A percentile compares a stretch with the other conserved stretches of the same genome.
phyloP scores from a whole-genome alignment of 53 echinoderm and acorn worm genomes.

The Henricia sp. region DNA sequence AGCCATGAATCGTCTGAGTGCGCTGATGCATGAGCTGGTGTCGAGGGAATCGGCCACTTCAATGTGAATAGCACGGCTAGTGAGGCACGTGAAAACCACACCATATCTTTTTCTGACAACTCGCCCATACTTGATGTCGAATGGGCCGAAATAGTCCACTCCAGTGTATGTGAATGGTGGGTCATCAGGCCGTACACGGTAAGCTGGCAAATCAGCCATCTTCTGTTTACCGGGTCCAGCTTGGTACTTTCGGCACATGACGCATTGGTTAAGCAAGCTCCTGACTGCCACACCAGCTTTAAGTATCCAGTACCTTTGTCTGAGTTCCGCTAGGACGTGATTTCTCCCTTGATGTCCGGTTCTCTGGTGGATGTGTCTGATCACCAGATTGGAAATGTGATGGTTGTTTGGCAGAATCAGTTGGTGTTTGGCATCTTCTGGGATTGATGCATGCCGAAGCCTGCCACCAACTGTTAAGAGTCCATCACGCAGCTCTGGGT shows the following conservation, averaged over 20 bases:
- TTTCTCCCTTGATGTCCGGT: slow-evolving; percentile 64
- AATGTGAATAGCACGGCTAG: slow-evolving; percentile 48
- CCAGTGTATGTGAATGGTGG: slow-evolving; percentile 65
- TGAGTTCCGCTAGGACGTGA: slow-evolving; percentile 61
- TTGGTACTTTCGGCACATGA: slow-evolving; percentile 50
- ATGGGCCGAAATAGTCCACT: slow-evolving; percentile 70
- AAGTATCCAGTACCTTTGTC: slow-evolving; percentile 60
- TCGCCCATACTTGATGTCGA: slow-evolving; percentile 45
- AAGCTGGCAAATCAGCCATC: slow-evolving; percentile 71
- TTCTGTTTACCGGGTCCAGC: slow-evolving; percentile 44
- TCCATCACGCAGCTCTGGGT: slow-evolving; percentile 58
- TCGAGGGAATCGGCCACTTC: slow-evolving; percentile 63
- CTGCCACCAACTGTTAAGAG: slow-evolving; percentile 66
- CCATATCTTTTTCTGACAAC: slow-evolving; percentile 58
- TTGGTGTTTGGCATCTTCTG: slow-evolving; percentile 58
- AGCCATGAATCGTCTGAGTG: slow-evolving; percentile 57
- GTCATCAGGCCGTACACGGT: slow-evolving; percentile 49
- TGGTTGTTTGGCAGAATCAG: slow-evolving; percentile 66
- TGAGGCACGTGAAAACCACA: slow-evolving; percentile 65
- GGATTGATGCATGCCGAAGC: slow-evolving; percentile 41
- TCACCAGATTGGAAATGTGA: slow-evolving; percentile 55
- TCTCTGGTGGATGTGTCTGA: slow-evolving; percentile 56
- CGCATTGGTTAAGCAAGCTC: slow-evolving; percentile 26
- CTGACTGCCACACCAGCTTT: slow-evolving; percentile 23
- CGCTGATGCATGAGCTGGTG: slow-evolving; percentile 59